A percentile compares a stretch with the other conserved stretches of the same genome.
These are phyloP conservation scores for Acanthacorydalis orientalis DNA, from an alignment of 2,888 invertebrate genomes.

Conservation along the genomic window DNA sequence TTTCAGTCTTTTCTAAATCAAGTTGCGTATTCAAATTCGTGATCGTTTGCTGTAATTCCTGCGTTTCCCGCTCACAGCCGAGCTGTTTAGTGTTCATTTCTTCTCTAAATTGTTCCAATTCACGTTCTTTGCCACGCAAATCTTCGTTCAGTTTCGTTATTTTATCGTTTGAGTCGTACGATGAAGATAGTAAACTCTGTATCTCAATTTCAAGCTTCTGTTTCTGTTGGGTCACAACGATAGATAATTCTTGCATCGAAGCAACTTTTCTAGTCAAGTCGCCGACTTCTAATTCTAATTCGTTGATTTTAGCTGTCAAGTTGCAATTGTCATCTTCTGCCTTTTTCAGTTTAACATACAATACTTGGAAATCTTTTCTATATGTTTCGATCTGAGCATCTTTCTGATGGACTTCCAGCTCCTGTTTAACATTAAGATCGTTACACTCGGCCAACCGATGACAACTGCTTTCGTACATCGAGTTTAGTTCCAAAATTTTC, in stretches of 20 bases:
- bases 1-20: too few relatives aligned
- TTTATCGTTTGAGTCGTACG: too few relatives aligned
- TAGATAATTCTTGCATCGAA: too few relatives aligned
- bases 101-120: background rate
- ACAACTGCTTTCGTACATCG: constrained; percentile 16
- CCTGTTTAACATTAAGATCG: constrained; percentile 12
- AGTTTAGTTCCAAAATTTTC: constrained; percentile 13
- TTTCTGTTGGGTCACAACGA: too few relatives aligned
- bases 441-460: constrained; percentile 13
- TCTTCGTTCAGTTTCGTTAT: background rate
- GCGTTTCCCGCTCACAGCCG: background rate
- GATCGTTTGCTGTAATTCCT: background rate
- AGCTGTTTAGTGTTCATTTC: background rate
- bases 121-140: background rate
- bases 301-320: constrained; percentile 26
- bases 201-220: too few relatives aligned
- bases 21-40: too few relatives aligned
- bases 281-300: constrained; percentile 34
- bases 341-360: constrained; percentile 27
- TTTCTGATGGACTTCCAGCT: constrained; percentile 13
- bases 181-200: too few relatives aligned
- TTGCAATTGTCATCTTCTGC: constrained; percentile 27
- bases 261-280: constrained; percentile 22
- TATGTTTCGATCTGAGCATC: constrained; percentile 12
- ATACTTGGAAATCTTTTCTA: constrained; percentile 3